These are phyloP conservation scores for Diplodus puntazzo DNA, from an alignment of 2,797 vertebrate genomes.

Conservation along the genomic window DNA sequence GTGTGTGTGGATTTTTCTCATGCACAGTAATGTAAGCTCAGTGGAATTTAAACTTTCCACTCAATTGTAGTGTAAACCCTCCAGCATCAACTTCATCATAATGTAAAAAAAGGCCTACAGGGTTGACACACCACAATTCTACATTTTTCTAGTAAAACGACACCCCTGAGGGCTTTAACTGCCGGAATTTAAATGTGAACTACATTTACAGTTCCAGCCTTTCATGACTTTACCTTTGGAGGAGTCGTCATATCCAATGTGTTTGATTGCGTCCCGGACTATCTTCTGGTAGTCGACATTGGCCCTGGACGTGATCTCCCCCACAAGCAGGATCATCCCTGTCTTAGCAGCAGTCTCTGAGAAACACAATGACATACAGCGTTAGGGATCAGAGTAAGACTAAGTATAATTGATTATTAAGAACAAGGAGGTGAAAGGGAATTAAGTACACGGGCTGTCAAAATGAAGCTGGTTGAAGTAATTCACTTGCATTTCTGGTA, in stretches of 20 bases:
- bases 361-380: slow-evolving; percentile 21
- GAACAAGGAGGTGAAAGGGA: slow-evolving; percentile 4
- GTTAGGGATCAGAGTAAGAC: slow-evolving; percentile 13
- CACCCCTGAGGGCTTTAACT: background rate
- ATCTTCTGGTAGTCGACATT: slow-evolving; percentile 94
- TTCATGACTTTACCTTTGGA: slow-evolving; percentile 88
- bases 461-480: background rate
- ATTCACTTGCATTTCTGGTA: background rate
- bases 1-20: background rate
- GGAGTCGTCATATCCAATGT: slow-evolving; percentile 95
- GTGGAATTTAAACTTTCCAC: background rate
- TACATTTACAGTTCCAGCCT: background rate
- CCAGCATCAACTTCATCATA: too few species aligned
- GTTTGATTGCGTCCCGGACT: slow-evolving; percentile 93
- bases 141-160: background rate
- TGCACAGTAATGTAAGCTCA: background rate
- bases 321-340: slow-evolving; percentile 96
- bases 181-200: background rate
- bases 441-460: background rate
- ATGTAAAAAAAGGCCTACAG: too few species aligned
- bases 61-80: background rate
- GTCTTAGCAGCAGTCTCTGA: slow-evolving; percentile 97
- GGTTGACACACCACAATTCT: too few species aligned
- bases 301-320: slow-evolving; percentile 94
- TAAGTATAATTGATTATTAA: slow-evolving; percentile 5